phyloP scores from a whole-genome alignment of 2,113 vertebrate species.

The Gulo gulo region DNA sequence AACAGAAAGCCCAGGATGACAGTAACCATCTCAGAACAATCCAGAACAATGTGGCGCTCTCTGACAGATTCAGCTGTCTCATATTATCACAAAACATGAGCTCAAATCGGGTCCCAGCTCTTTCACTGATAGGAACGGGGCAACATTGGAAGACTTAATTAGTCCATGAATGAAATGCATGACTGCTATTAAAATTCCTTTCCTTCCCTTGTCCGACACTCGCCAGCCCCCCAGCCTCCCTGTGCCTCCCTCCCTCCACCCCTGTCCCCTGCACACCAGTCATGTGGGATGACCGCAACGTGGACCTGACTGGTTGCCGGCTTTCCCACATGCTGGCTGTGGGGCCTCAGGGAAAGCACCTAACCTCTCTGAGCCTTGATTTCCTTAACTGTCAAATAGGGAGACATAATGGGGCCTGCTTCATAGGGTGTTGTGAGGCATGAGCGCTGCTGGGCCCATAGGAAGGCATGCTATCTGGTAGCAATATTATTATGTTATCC shows the following conservation, averaged over 20 bases:
- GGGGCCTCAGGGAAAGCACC: background rate
- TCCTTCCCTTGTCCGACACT: too few species aligned
- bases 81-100: background rate
- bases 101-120: background rate
- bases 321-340: background rate
- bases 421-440: background rate
- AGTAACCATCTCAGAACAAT: background rate
- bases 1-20: conserved; percentile 9
- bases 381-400: background rate
- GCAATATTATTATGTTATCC: background rate
- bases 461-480: background rate
- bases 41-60: background rate
- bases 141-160: background rate
- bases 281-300: too few species aligned
- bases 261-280: accelerated
- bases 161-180: background rate
- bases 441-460: accelerated
- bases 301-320: background rate
- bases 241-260: accelerated
- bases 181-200: background rate
- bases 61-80: conserved; percentile 16
- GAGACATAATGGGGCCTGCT: accelerated
- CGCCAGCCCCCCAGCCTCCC: background rate
- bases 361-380: background rate
- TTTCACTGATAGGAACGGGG: too few species aligned